A percentile compares a stretch with the other conserved stretches of the same genome.
Evolutionary conservation across 37 sponge, comb jelly and placozoan genomes (phyloP).

Genomic region (Spongia lamella): DNA sequence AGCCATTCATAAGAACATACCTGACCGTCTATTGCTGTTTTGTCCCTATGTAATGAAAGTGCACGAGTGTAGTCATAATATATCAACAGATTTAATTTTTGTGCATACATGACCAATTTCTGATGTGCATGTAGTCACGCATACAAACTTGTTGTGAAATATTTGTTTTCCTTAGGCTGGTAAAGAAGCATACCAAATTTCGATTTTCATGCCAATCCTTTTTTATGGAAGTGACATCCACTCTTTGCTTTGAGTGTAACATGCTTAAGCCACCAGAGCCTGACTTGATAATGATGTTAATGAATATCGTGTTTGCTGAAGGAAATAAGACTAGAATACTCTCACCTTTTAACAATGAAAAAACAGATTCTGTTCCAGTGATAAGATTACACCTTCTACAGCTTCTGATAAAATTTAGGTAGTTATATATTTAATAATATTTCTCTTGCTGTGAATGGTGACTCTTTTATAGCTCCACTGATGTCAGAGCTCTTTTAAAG

Average conservation of each 20-base stretch:
- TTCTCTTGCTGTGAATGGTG: too few species aligned
- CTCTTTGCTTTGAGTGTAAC: conserved; percentile 65
- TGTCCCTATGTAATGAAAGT: too few species aligned
- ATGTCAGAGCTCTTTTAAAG: conserved; percentile 37
- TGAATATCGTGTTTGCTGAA: conserved; percentile 55
- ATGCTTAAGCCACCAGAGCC: conserved; percentile 49
- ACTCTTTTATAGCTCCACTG: conserved; percentile 9
- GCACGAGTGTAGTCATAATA: too few species aligned
- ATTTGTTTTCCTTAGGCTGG: too few species aligned
- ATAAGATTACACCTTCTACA: conserved; percentile 69
- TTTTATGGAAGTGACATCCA: conserved; percentile 76
- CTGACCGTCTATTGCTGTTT: too few species aligned
- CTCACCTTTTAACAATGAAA: conserved; percentile 39
- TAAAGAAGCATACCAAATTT: neutral
- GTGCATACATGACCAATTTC: too few species aligned
- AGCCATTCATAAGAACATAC: too few species aligned
- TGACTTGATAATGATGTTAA: conserved; percentile 53
- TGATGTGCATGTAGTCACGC: too few species aligned
- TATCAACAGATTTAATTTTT: too few species aligned
- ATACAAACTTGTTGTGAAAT: too few species aligned
- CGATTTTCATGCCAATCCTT: conserved; percentile 29
- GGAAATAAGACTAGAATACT: conserved; percentile 34
- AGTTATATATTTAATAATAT: neutral
- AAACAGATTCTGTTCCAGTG: conserved; percentile 47
- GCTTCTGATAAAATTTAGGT: conserved; percentile 64